Conservation (phyloP, 1,140 invertebrate species). For the Antheraea pernyi region DNA sequence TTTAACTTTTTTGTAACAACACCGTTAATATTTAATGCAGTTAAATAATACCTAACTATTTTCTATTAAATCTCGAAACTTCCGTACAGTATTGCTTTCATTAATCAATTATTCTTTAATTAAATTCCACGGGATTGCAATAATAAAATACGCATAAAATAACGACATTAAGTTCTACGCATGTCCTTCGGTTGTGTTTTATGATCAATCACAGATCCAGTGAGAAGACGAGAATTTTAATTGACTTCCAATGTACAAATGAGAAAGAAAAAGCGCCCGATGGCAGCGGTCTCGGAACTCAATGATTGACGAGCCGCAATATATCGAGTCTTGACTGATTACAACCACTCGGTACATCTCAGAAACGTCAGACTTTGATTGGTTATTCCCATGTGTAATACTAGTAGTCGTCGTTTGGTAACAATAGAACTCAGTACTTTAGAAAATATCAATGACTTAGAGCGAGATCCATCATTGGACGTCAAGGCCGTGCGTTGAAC, state of each 20-base stretch:
- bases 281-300: constrained; percentile 30
- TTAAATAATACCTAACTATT: no score
- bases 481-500: constrained; percentile 50
- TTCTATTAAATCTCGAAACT: neutral
- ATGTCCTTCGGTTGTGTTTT: constrained; percentile 7
- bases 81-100: neutral
- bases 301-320: constrained; percentile 69
- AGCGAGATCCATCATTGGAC: constrained; percentile 62
- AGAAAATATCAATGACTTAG: constrained; percentile 47
- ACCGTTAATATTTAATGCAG: no score
- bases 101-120: constrained; percentile 13
- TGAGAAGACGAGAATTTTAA: constrained; percentile 47
- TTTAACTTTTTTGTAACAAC: no score
- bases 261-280: constrained; percentile 48
- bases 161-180: constrained; percentile 8
- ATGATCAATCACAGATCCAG: constrained; percentile 15
- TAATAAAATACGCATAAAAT: constrained; percentile 17
- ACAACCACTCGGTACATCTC: constrained; percentile 54
- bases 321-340: constrained; percentile 49
- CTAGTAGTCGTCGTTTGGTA: constrained; percentile 56
- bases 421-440: constrained; percentile 47
- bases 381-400: constrained; percentile 78
- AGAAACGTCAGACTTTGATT: constrained; percentile 73
- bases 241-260: constrained; percentile 66
- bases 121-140: constrained; percentile 13